Percentiles rank a stretch among this genome's conserved stretches.
Conservation (phyloP, 2,888 invertebrate species). For the Beris morrisii region DNA sequence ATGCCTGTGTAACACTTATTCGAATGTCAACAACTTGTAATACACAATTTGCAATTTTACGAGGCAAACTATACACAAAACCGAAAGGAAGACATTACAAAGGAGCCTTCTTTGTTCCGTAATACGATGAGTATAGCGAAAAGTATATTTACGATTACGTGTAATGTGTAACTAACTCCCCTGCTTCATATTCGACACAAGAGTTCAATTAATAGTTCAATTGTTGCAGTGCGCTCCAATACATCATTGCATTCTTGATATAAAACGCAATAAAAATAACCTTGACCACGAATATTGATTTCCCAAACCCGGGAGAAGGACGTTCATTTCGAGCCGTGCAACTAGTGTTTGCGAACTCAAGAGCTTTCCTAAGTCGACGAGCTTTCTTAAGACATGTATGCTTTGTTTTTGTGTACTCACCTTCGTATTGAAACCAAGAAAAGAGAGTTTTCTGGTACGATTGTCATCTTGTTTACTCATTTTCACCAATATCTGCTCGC, state of each 20-base stretch:
- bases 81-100: too few relatives aligned
- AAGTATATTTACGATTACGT: too few relatives aligned
- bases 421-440: slow-evolving; percentile 69
- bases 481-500: slow-evolving; percentile 33
- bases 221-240: too few relatives aligned
- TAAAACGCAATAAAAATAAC: slow-evolving; percentile 19
- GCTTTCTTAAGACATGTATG: slow-evolving; percentile 1
- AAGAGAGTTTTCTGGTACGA: slow-evolving; percentile 71
- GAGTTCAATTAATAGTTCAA: too few relatives aligned
- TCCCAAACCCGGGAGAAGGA: slow-evolving; percentile 28
- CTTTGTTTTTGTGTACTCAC: slow-evolving; percentile 46
- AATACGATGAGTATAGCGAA: too few relatives aligned
- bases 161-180: too few relatives aligned
- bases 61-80: too few relatives aligned
- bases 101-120: too few relatives aligned
- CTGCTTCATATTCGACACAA: too few relatives aligned
- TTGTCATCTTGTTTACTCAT: slow-evolving; percentile 56
- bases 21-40: too few relatives aligned
- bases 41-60: too few relatives aligned
- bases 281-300: slow-evolving; percentile 29
- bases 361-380: slow-evolving; percentile 1
- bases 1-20: too few relatives aligned
- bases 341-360: slow-evolving; percentile 20
- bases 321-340: slow-evolving; percentile 19
- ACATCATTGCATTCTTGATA: slow-evolving; percentile 9